Base-by-base conservation (phyloP, 1,140 invertebrate genomes). In the Rhopalosiphum maidis region DNA sequence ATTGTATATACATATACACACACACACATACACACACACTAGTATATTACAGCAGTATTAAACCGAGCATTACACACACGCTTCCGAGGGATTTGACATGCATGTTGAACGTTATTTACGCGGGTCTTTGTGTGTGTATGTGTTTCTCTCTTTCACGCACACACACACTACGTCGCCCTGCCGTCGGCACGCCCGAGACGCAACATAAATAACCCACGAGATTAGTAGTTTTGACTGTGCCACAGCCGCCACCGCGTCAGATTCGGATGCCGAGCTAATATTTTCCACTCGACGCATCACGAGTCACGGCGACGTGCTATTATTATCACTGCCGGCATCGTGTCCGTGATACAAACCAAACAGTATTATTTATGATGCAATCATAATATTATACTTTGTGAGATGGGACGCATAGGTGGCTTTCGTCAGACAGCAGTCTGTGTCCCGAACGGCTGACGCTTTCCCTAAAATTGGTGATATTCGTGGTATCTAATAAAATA, bases 31-130 rank as follows among this genome's bases (percentile, higher is more conserved):
- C 2, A 37, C 37, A 37, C n/a, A 77, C 60, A n/a, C 60, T 30
- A n/a, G 30, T n/a, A n/a, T 77, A 77, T n/a, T 77, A 77, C 11
- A 77, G 21, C 60, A n/a, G 60, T 41, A 83, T 83, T 83, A 22
- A 37, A 83, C n/a, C 22, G 82, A 83, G 37, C 82, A 41, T 83
- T 83, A n/a, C n/a, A 77, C 60, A 77, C 60, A n/a, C 60, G 60
- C 60, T 18, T n/a, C 41, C 18, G n/a, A 87, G 85, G 85, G 85
- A 87, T 46, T 87, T n/a, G 85, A 91, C 60, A n/a, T 46, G 60
- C 90, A 25, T n/a, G 90, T 91, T 68, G 90, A 43, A 91, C 41
- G 60, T 82, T 91, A 91, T 91, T 91, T 91, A 91, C 90, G n/a
- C 43, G n/a, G 41, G 9, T 46, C 37, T 91, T 23, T 60, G 35